These are phyloP conservation scores for Temnothorax rugatulus DNA, from an alignment of 2,888 invertebrate species.

Conservation along the genomic window DNA sequence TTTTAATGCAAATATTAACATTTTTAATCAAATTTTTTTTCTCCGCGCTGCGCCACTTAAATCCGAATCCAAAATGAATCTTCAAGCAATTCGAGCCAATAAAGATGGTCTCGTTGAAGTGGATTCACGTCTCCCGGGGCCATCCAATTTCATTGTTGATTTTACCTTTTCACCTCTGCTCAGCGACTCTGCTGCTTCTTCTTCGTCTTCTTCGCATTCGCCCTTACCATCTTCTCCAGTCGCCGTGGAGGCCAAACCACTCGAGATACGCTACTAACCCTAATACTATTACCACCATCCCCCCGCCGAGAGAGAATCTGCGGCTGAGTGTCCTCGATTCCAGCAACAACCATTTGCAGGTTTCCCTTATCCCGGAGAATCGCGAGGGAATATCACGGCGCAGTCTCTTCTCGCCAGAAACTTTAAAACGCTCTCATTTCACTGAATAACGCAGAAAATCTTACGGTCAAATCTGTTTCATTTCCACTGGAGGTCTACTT, in stretches of 20 bases:
- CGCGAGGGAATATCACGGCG: conserved; percentile 63
- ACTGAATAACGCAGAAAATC: conserved; percentile 70
- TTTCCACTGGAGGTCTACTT: not conserved
- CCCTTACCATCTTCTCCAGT: conserved; percentile 55
- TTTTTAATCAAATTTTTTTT: conserved; percentile 69
- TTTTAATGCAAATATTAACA: conserved; percentile 71
- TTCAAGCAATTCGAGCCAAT: conserved; percentile 75
- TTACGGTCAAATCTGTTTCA: conserved; percentile 47
- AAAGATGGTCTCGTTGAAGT: conserved; percentile 62
- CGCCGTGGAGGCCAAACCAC: conserved; percentile 63
- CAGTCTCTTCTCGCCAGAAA: conserved; percentile 61
- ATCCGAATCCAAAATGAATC: conserved; percentile 75
- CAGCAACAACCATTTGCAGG: conserved; percentile 76
- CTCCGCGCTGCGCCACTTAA: conserved; percentile 64
- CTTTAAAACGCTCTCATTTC: conserved; percentile 68
- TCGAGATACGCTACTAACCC: conserved; percentile 80
- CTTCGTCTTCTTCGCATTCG: conserved; percentile 58
- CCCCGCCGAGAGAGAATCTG: conserved; percentile 67
- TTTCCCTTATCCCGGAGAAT: conserved; percentile 69
- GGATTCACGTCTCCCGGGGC: conserved; percentile 36
- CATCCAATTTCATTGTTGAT: conserved; percentile 70
- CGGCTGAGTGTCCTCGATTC: conserved; percentile 75
- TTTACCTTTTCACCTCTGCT: conserved; percentile 72
- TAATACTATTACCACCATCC: conserved; percentile 77
- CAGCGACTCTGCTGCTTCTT: conserved; percentile 40